Base-by-base conservation (phyloP, 2,888 invertebrate genomes). In the Prosopocoilus inquinatus region DNA sequence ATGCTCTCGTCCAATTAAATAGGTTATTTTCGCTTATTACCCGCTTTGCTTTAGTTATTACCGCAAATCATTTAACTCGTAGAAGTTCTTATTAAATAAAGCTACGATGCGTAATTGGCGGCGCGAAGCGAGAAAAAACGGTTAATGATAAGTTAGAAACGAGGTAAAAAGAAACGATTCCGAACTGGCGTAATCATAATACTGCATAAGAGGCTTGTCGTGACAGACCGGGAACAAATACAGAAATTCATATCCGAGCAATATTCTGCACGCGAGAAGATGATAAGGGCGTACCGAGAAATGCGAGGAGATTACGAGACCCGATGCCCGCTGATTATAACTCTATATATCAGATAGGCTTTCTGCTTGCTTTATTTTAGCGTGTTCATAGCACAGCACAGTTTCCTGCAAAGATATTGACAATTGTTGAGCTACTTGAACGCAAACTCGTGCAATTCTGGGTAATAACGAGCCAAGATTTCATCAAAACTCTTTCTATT, bases 401-500 rank as follows among this genome's bases (percentile, higher is more conserved):
- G 62, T 67, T 28, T 66, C 64, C 63, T 64, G 62, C 63, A 62
- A 58, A 64, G 67, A 65, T 70, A 70, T 69, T 70, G 70, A 71
- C 71, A 70, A 66, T 64, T 60, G 59, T 57, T 58, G 62, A 59
- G 65, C 66, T 68, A 69, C 67, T 63, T 66, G 59, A 65, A 65
- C 65, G 67, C 64, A 62, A 69, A 70, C 67, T 70, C 67, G 68
- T 67, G 70, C 67, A 70, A 62, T 67, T 66, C 60, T 33, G 33
- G 41, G 53, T 47, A 53, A 47, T 53, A 53, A 53, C 53, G 41
- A 53, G 38, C 41, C 47, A 38, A 53, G 53, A 53, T 53, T 47
- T 53, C 53, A 53, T 53, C 53, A 41, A 16, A 33, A 9, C 20
- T 32, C 47, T 32, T 47, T 33, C 53, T 53, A 53, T 53, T 53